phyloP scores from a whole-genome alignment of 30 jellyfish, hydroid and myxozoan species.

The Turritopsis rubra region DNA sequence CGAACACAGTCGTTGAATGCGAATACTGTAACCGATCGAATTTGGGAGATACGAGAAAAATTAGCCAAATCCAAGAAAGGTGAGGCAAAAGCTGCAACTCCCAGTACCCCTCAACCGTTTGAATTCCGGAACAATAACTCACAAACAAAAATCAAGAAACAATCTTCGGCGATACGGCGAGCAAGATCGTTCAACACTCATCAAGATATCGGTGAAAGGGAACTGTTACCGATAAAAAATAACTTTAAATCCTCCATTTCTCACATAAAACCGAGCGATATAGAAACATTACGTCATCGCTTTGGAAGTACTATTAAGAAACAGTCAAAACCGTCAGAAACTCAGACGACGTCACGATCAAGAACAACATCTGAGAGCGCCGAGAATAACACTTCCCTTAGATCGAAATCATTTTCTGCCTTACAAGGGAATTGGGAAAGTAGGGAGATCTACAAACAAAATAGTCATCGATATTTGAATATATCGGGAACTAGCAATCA shows the following conservation, averaged over 20 bases:
- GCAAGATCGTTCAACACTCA: background rate
- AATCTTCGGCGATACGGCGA: background rate
- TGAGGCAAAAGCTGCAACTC: background rate
- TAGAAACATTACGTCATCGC: background rate
- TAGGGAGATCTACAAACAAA: background rate
- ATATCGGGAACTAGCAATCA: background rate
- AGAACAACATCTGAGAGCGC: background rate
- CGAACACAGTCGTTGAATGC: conserved; percentile 16
- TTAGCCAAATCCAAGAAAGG: background rate
- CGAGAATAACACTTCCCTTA: background rate
- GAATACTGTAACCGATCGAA: conserved; percentile 7
- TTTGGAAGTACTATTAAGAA: background rate
- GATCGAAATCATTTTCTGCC: conserved; percentile 8
- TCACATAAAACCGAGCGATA: conserved; percentile 11
- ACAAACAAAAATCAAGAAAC: background rate
- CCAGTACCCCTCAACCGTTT: background rate
- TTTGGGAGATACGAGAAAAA: conserved; percentile 6
- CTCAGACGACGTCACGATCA: background rate
- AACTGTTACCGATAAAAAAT: background rate
- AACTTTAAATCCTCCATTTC: background rate
- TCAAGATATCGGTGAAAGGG: background rate
- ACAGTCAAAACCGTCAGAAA: conserved; percentile 1
- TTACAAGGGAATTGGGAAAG: conserved; percentile 3
- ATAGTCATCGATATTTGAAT: background rate
- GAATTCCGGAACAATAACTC: background rate